These are phyloP conservation scores for Heterodera carotae DNA, from an alignment of 1,140 invertebrate genomes.

Conservation along the genomic window DNA sequence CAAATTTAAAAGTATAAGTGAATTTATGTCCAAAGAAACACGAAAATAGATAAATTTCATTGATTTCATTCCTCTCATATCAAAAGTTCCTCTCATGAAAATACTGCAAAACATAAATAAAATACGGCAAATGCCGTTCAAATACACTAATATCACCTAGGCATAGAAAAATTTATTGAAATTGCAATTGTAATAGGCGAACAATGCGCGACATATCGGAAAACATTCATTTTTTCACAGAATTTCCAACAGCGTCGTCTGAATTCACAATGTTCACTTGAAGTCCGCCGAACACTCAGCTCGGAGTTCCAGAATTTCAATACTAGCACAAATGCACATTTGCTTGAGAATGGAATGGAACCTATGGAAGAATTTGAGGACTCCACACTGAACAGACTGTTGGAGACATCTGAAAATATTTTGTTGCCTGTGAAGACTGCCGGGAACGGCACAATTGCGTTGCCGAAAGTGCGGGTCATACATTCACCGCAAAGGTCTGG, in stretches of 20 bases:
- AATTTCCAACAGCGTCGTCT: constrained; percentile 21
- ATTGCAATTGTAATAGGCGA: too few species aligned
- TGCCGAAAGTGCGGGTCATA: neutral
- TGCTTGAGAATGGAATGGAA: neutral
- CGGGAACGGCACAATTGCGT: neutral
- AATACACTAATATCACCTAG: too few species aligned
- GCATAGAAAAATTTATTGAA: too few species aligned
- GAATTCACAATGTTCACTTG: neutral
- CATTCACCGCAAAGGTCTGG: neutral
- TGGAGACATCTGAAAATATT: neutral
- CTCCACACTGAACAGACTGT: constrained; percentile 8
- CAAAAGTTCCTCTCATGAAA: too few species aligned
- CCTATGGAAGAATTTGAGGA: neutral
- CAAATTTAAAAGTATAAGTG: too few species aligned
- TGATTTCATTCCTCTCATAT: too few species aligned
- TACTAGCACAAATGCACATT: neutral
- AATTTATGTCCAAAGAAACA: too few species aligned
- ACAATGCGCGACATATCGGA: too few species aligned
- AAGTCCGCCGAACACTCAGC: neutral
- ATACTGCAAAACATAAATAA: too few species aligned
- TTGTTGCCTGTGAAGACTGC: neutral
- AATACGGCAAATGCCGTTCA: too few species aligned
- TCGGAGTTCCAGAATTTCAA: neutral
- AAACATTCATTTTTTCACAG: constrained; percentile 6
- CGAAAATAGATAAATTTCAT: too few species aligned